Base-by-base conservation (phyloP, 2,113 vertebrate species). In the Machaerirhynchus nigripectus region DNA sequence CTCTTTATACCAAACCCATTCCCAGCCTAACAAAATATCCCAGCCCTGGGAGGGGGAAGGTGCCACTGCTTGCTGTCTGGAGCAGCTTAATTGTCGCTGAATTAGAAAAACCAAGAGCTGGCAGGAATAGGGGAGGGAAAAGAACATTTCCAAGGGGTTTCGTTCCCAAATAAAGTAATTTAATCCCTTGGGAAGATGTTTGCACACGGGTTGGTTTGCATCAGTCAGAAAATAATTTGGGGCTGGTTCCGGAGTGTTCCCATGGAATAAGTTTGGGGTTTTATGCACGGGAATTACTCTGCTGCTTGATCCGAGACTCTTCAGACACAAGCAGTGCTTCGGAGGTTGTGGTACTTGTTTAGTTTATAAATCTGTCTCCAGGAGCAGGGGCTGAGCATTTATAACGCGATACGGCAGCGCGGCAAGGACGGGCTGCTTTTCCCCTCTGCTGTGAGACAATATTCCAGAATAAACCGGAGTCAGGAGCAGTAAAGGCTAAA, bases 281-380 rank as follows among this genome's bases (percentile, higher is more conserved):
- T 61, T 55, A 69, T 69, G 63, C 46, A 1, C 33, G 39, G 81
- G 63, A 94, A 60, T 77, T 77, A 27, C 63, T 86, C 61, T 31
- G 78, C 64, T 70, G 79, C 71, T 80, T 22, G 63, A 73, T 33
- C 42, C 0, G 7, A 69, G 87, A 18, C 44, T 73, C 63, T 47
- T 74, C 90, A 89, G 76, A 40, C 64, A 63, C 60, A 23, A 71
- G 64, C 46, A 21, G 63, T 33, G 81, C 73, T 91, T 44, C 21
- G 8, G 81, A 91, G 92, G 73, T 87, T 84, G 84, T 80, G 73
- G 57, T 12, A 24, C n/a, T 87, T 87, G 87, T 91, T 95, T 89
- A 74, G 55, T 91, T 87, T 84, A 73, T 93, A 93, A 93, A 95
- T 93, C 90, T 89, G 37, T 49, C 92, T 96, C 50, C 40, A 20